Conservation (phyloP, 92 coral and sea anemone species). For the Blastomussa wellsi region DNA sequence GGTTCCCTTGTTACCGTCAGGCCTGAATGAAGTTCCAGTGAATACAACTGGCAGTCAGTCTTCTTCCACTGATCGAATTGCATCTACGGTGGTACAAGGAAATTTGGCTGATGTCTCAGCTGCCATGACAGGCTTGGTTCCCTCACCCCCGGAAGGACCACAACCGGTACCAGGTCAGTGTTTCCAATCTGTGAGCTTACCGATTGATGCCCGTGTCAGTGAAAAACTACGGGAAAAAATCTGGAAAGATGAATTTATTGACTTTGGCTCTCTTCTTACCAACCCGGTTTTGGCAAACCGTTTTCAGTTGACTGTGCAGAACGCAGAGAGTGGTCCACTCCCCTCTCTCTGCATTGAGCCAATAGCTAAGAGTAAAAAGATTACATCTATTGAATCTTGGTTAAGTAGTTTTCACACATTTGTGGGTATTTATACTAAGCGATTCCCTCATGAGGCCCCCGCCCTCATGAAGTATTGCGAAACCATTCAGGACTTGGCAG, state of each 20-base stretch:
- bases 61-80: not conserved
- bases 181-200: conserved; percentile 19
- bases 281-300: conserved; percentile 18
- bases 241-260: conserved; percentile 49
- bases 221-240: conserved; percentile 34
- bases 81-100: not conserved
- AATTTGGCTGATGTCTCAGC: conserved; percentile 13
- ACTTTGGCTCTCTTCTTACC: conserved; percentile 21
- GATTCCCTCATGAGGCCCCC: conserved; percentile 66
- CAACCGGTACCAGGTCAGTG: conserved; percentile 13
- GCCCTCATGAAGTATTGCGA: conserved; percentile 67
- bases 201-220: conserved; percentile 35
- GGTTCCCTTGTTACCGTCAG: not conserved
- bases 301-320: conserved; percentile 29
- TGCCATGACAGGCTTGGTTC: conserved; percentile 9
- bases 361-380: conserved; percentile 15
- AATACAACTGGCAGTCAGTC: not conserved
- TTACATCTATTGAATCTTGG: conserved; percentile 42
- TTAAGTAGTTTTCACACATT: conserved; percentile 32
- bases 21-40: conserved; percentile 12
- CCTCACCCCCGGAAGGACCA: not conserved
- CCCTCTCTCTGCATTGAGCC: conserved; percentile 55
- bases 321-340: conserved; percentile 20
- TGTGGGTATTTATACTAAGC: conserved; percentile 47
- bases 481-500: conserved; percentile 56